Evolutionary conservation across 2,113 vertebrate genomes (phyloP), one percentile per base, ranked within the genome.

Genomic region (Eonycteris spelaea): DNA sequence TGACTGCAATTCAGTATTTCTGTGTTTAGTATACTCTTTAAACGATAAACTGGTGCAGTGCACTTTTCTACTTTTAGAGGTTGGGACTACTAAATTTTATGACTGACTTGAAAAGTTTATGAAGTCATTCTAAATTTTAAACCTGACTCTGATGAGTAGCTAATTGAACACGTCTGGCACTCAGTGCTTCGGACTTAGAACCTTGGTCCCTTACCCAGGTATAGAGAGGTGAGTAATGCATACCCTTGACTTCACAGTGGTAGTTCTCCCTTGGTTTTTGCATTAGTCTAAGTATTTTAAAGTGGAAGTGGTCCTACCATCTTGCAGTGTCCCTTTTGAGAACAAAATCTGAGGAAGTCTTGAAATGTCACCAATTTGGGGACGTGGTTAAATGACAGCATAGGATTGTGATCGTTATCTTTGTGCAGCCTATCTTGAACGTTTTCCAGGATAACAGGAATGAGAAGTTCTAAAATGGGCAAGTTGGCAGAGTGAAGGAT

Each of bases 321-420:
- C 40, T 95, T 93, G 14, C 43, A 22, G 38, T 61, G 43, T 86
- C 15, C 13, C 26, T 45, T 22, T 5, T 35, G 33, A 91, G 75
- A 45, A 83, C 30, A 70, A 68, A 77, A 63, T 24, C 26, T 59
- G 22, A 59, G 33, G 14, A 24, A 15, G 53, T 89, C 19, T 84
- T 70, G 35, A 73, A 65, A 73, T 71, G 43, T 8, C 6, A 26
- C 28, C 16, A 48, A 2, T 38, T 63, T 63, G 53, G 40, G 83
- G 15, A 68, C 19, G 77, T 16, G 28, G n/a, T 90, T 70, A 71
- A 51, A 55, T 67, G 55, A 84, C 85, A 9, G 40, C 61, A 19
- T 82, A 53, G 59, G 59, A 40, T 82, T 70, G 75, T 87, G 82
- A 28, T 82, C 55, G 15, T 80, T 45, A n/a, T 73, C 19, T 57